Evolutionary conservation across 1,140 invertebrate genomes (phyloP), one percentile per base, ranked within the genome.

Genomic region (Penaeus japonicus): DNA sequence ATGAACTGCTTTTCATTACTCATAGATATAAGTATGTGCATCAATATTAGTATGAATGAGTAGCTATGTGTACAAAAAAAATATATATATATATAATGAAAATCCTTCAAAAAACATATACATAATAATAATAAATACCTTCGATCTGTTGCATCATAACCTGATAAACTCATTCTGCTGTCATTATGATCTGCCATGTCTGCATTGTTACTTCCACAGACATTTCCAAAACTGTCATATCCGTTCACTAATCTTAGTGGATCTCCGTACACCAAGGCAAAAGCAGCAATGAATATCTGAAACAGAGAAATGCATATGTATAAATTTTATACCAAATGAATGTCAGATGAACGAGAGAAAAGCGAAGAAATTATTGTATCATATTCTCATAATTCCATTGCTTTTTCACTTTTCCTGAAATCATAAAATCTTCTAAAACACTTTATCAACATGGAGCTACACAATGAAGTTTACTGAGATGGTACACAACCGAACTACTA

Each of bases 181-280:
- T 88, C 81, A 15, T 82, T 54, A 20, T 88, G 87, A 15, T 75
- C 94, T 89, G 97, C 95, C 89, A 95, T 94, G 89, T 95, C 94
- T 92, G 97, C 96, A 89, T 95, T 95, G 90, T 95, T 95, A 73
- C 96, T 95, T 32, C 97, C 97, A 93, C 98, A 99, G 53, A 96
- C 97, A 92, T 99, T 98, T n/a, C 97, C 97, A 94, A 97, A 98
- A 90, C 97, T 98, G 92, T 99, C 97, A 93, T 97, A 98, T 73
- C 98, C 97, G 30, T 88, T 88, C 30, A 88, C 87, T 22, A 88
- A 35, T 75, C 87, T 24, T 30, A 88, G 70, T 12, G 87, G 87
- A 39, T 88, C 54, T 22, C 87, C 87, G 78, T 73, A 88, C 62
- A 88, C 87, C 27, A 88, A 39, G 15, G 87, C 87, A 88, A 88